Base-by-base conservation (phyloP, 1,140 invertebrate species). In the Triops cancriformis region DNA sequence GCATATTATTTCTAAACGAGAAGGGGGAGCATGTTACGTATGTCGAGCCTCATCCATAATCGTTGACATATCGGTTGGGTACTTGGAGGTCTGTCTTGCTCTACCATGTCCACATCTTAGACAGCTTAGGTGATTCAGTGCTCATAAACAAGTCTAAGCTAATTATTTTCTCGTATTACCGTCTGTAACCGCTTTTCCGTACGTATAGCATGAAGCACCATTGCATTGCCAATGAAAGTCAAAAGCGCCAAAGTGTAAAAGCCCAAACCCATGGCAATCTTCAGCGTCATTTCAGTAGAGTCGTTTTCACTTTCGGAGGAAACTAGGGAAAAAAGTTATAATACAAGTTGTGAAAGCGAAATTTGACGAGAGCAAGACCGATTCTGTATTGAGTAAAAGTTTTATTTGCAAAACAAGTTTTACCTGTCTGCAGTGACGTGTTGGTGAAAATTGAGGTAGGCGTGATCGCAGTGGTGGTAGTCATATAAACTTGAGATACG, bases 171-270 rank as follows among this genome's bases (percentile, higher is more conserved):
- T 18, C 18, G 14, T 14, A 84, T 84, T 80, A 86, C 85, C 76
- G 86, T 86, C 80, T 85, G 84, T 0, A 86, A 82, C 51, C 85
- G 82, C 73, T 84, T 83, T 80, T 86, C 85, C 10, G 85, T 87
- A 41, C 86, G 80, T 26, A 86, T 86, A 26, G 86, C 86, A 76
- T 86, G 86, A 23, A 87, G 82, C 23, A 86, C 85, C 80, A 86
- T 84, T 0, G 85, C 85, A 76, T 86, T 86, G 26, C 85, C 85
- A 23, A 86, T 82, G 73, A 85, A 82, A 6, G 85, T 86, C 26
- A 85, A 73, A 26, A 86, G 77, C 72, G 84, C 83, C 6, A 86
- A 79, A 4, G 83, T 75, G 77, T 83, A 84, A 28, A 86, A 81
- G 26, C 80, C 80, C 5, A 85, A 76, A 10, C 85, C 86, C 31